phyloP scores from a whole-genome alignment of 2,888 invertebrate species.

The Ditylenchus weischeri region DNA sequence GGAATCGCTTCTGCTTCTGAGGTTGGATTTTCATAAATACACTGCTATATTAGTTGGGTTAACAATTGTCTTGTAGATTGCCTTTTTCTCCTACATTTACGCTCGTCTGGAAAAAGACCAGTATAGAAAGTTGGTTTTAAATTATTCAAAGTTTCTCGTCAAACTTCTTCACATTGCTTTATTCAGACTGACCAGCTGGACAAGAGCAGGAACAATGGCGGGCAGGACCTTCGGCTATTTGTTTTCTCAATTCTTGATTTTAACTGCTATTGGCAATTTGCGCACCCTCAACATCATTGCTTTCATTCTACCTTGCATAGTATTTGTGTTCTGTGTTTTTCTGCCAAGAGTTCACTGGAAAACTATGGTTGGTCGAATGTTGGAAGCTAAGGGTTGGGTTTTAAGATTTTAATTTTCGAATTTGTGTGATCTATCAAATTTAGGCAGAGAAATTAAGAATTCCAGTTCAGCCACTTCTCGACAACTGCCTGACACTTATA shows the following conservation, averaged over 20 bases:
- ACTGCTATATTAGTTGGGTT: too few relatives aligned
- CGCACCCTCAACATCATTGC: conserved; percentile 39
- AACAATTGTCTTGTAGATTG: conserved; percentile 17
- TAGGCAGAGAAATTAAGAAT: conserved; percentile 13
- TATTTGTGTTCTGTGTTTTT: conserved; percentile 34
- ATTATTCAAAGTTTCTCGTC: neutral
- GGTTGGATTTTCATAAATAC: too few relatives aligned
- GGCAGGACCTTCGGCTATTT: conserved; percentile 40
- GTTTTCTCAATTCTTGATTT: conserved; percentile 32
- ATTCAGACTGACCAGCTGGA: conserved; percentile 38
- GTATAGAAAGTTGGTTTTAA: conserved; percentile 27
- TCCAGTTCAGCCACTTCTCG: conserved; percentile 11
- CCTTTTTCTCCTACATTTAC: conserved; percentile 43
- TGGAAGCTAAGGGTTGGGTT: conserved; percentile 32
- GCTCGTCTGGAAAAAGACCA: conserved; percentile 41
- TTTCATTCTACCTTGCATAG: conserved; percentile 35
- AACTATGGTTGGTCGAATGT: conserved; percentile 37
- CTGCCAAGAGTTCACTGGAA: conserved; percentile 41
- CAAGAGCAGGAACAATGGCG: conserved; percentile 41
- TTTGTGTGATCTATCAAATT: conserved; percentile 1
- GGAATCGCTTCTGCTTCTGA: conserved; percentile 44
- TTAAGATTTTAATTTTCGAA: neutral
- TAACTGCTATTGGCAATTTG: conserved; percentile 32
- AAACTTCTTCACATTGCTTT: neutral
- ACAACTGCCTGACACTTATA: conserved; percentile 30